Conservation (phyloP, 2,113 vertebrate genomes). For the Mus spicilegus region DNA sequence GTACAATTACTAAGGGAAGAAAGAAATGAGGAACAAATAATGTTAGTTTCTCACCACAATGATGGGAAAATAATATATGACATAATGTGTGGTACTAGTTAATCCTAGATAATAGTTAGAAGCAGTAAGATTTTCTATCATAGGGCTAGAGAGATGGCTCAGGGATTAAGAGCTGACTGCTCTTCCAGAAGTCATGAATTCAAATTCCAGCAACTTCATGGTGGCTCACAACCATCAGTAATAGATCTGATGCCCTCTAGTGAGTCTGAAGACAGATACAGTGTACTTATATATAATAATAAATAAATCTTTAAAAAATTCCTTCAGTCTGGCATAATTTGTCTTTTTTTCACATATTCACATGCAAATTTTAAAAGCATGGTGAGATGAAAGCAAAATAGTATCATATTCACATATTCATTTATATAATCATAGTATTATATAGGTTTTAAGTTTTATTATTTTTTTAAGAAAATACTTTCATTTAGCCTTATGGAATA, state of each 20-base stretch:
- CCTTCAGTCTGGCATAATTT: neutral
- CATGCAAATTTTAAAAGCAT: neutral
- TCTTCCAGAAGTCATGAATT: too few relatives aligned
- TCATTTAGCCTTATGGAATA: neutral
- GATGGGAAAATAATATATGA: neutral
- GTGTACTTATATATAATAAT: too few relatives aligned
- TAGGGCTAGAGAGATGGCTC: too few relatives aligned
- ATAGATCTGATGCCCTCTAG: too few relatives aligned
- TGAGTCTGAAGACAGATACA: too few relatives aligned
- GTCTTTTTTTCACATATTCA: neutral
- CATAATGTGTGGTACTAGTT: accelerated
- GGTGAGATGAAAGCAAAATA: neutral
- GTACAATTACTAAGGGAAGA: neutral
- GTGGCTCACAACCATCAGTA: too few relatives aligned
- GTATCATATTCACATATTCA: neutral
- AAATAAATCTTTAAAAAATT: too few relatives aligned
- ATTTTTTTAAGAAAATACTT: neutral
- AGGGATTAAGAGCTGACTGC: too few relatives aligned
- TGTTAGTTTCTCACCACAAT: neutral
- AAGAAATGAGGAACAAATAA: neutral
- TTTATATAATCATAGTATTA: neutral
- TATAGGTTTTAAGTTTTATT: neutral
- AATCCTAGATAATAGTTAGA: neutral
- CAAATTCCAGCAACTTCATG: too few relatives aligned
- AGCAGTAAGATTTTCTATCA: neutral